Evolutionary conservation across 2,797 vertebrate species (phyloP).

Genomic region (Vireo griseus): DNA sequence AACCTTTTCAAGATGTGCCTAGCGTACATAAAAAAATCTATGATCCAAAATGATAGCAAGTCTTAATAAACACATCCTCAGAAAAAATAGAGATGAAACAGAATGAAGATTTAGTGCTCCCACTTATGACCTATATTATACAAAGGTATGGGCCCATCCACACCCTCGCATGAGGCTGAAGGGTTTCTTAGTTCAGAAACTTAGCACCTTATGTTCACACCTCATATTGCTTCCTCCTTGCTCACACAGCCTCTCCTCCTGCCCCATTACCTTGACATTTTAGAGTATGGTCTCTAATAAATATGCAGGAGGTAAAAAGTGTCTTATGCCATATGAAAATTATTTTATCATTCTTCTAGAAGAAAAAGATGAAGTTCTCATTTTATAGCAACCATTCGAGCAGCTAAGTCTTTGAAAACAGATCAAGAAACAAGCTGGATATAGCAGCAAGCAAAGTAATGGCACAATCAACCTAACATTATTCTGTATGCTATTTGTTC

Average conservation of each 20-base stretch:
- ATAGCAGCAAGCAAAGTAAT: background rate
- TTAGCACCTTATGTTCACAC: background rate
- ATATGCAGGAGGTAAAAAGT: background rate
- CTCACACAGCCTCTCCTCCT: background rate
- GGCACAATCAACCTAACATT: background rate
- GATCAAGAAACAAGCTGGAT: background rate
- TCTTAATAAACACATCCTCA: background rate
- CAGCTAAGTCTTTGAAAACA: background rate
- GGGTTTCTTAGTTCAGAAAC: background rate
- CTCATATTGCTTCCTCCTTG: background rate
- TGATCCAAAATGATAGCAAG: background rate
- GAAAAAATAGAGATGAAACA: background rate
- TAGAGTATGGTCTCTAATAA: background rate
- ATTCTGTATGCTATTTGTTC: background rate
- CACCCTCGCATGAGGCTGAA: background rate
- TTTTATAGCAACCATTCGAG: background rate
- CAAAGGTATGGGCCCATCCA: background rate
- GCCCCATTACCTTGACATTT: background rate
- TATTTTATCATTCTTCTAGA: background rate
- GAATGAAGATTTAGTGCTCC: background rate
- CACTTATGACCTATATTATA: background rate
- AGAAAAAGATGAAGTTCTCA: background rate
- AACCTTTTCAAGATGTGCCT: background rate
- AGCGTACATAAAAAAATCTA: background rate
- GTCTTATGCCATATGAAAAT: background rate